Conservation (phyloP, 2,113 vertebrate genomes). For the Taxidea taxus region DNA sequence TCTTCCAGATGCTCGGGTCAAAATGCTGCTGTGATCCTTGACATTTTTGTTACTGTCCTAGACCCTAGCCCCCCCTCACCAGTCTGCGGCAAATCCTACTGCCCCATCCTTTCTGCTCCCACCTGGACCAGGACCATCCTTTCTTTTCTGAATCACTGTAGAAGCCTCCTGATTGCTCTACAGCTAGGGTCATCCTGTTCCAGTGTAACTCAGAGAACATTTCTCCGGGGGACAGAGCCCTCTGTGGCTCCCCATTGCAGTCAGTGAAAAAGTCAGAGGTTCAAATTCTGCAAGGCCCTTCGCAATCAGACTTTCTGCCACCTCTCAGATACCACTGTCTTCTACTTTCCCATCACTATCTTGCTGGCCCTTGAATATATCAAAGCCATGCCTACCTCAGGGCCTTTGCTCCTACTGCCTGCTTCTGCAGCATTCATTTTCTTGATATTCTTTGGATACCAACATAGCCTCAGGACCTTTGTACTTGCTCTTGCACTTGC, state of each 20-base stretch:
- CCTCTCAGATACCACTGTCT: not conserved
- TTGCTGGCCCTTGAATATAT: not conserved
- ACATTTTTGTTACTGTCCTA: no score
- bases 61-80: not conserved
- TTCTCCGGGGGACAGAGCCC: not conserved
- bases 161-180: not conserved
- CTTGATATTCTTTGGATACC: not conserved
- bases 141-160: not conserved
- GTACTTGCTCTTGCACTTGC: not conserved
- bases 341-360: not conserved
- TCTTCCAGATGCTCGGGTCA: not conserved
- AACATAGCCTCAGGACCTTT: not conserved
- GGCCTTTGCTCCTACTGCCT: not conserved
- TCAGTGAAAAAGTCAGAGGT: not conserved
- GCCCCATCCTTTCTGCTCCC: accelerated
- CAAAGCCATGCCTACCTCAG: not conserved
- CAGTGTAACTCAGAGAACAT: accelerated
- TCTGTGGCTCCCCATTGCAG: not conserved
- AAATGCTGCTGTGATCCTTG: not conserved
- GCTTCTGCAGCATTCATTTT: not conserved
- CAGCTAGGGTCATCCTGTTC: no score
- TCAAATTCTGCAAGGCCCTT: not conserved
- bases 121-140: no score
- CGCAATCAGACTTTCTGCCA: not conserved
- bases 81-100: not conserved